A percentile compares a stretch with the other conserved stretches of the same genome.
Evolutionary conservation across 92 coral and sea anemone genomes (phyloP).

Genomic region (Micromussa lordhowensis): DNA sequence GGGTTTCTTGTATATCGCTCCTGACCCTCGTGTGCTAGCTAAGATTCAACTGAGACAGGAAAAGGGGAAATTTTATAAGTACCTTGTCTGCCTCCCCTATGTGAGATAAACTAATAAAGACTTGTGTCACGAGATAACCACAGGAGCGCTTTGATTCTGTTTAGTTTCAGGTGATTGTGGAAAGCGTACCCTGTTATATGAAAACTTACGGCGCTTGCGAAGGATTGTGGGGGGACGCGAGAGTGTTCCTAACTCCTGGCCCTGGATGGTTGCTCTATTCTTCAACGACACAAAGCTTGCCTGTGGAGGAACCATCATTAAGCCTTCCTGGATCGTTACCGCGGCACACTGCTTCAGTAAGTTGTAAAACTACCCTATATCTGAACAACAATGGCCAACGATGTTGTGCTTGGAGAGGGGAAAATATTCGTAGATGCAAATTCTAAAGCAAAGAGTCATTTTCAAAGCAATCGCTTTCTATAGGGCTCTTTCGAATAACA

Average conservation of each 20-base stretch:
- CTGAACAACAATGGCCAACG: too few species aligned
- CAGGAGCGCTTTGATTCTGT: background rate
- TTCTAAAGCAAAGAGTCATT: too few species aligned
- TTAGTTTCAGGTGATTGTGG: constrained; percentile 67
- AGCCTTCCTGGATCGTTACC: constrained; percentile 84
- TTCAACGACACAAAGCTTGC: constrained; percentile 79
- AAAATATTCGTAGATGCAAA: too few species aligned
- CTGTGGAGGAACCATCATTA: constrained; percentile 95
- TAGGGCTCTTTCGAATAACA: too few species aligned
- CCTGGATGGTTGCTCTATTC: constrained; percentile 94
- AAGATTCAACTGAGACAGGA: too few species aligned
- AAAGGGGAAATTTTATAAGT: too few species aligned
- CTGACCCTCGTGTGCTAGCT: too few species aligned
- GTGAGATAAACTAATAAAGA: too few species aligned
- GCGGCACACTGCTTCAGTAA: constrained; percentile 97
- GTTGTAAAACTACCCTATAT: constrained; percentile 13
- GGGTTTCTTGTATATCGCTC: too few species aligned
- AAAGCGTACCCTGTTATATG: constrained; percentile 9
- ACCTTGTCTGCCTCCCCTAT: too few species aligned
- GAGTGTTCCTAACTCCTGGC: constrained; percentile 88
- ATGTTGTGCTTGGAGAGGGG: too few species aligned
- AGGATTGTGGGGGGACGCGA: constrained; percentile 93
- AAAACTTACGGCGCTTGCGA: constrained; percentile 47
- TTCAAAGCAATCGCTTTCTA: too few species aligned
- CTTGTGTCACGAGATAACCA: background rate